Percentiles rank a stretch among this genome's conserved stretches.
phyloP scores from a whole-genome alignment of 2,797 vertebrate species.

The Esox masquinongy region DNA sequence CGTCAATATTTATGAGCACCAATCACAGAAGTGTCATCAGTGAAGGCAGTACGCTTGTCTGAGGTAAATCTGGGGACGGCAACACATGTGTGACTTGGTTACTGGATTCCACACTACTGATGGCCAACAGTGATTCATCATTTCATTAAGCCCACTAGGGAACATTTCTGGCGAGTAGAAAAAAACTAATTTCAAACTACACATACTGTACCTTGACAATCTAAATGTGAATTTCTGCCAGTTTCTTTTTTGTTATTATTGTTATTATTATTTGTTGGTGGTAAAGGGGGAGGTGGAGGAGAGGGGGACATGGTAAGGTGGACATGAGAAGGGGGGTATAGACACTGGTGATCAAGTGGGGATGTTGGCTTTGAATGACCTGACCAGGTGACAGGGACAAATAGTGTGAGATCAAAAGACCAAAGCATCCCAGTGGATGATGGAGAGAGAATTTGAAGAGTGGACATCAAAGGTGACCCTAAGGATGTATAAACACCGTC shows the following conservation, averaged over 20 bases:
- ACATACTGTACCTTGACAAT: conserved; percentile 14
- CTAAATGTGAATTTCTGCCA: background rate
- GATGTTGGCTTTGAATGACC: conserved; percentile 24
- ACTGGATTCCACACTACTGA: conserved; percentile 25
- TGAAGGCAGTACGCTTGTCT: conserved; percentile 29
- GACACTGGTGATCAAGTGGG: conserved; percentile 37
- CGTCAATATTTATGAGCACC: conserved; percentile 35
- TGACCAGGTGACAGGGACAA: conserved; percentile 22
- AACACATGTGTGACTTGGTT: conserved; percentile 41
- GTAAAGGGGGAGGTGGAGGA: background rate
- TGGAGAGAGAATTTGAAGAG: conserved; percentile 11
- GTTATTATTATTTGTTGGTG: background rate
- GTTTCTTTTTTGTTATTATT: too few species aligned
- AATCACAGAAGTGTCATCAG: conserved; percentile 43
- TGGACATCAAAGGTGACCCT: conserved; percentile 12
- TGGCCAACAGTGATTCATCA: conserved; percentile 9
- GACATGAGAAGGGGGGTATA: conserved; percentile 53
- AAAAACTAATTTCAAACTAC: background rate
- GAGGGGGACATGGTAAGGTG: conserved; percentile 47
- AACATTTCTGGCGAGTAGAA: background rate
- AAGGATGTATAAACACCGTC: conserved; percentile 2
- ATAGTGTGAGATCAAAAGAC: conserved; percentile 28
- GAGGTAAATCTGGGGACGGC: background rate
- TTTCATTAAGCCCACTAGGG: background rate
- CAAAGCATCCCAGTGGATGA: conserved; percentile 14